Evolutionary conservation across 2,113 vertebrate species (phyloP), one percentile per base, ranked within the genome.

Genomic region (Brachypteracias leptosomus): DNA sequence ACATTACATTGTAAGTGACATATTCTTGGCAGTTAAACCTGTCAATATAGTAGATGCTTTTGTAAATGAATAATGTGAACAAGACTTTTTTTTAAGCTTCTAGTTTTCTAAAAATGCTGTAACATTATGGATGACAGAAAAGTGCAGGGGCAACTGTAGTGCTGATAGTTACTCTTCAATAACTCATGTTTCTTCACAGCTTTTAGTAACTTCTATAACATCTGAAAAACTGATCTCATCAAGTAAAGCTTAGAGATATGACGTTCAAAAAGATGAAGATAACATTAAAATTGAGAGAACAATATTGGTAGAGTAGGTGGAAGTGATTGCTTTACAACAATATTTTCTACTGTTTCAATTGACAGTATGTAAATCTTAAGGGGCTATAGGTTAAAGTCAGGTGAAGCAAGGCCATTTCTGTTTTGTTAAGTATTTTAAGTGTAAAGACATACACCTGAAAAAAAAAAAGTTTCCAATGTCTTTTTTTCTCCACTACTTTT

Each of bases 111-210:
- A 66, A 93, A 87, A 49, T 80, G 12, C n/a, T 77, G 9, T 10
- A 86, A 4, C 10, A 6, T 21, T 61, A 22, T 0, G 2, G 90
- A 52, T 72, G 10, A 61, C 35, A 52, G 9, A 73, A 78, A 71
- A 81, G 70, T 35, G 16, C 2, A 70, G 31, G 3, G 1, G 0
- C 6, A 78, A 14, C 4, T 78, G 16, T 12, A 67, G 20, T 1
- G 1, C 12, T 59, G 16, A 29, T 16, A 65, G 26, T 20, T 76
- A 36, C 5, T 68, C 17, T 42, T 70, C 28, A 5, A 26, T 36
- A 59, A 47, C 3, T 36, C 11, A 47, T 8, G 7, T 51, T 89
- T 58, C 38, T 47, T 21, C 7, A 44, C 1, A 89, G 16, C 7
- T 51, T 82, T 94, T 52, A 71, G 2, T 52, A 87, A 35, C 9